These are phyloP conservation scores for Cyprinodon variegatus DNA, from an alignment of 2,113 vertebrate genomes.

Conservation along the genomic window DNA sequence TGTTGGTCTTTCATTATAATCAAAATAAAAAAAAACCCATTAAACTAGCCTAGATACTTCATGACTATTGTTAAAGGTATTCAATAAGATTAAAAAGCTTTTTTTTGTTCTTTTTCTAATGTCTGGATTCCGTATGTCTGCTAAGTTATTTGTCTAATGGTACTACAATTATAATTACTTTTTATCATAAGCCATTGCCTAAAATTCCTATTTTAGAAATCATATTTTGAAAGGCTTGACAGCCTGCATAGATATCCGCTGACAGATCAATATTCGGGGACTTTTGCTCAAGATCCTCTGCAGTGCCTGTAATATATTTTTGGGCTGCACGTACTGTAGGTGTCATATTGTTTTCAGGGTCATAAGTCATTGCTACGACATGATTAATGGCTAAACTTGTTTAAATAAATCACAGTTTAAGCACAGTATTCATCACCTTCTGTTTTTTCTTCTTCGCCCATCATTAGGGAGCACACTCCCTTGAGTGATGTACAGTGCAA, in stretches of 20 bases:
- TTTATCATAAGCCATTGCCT: constrained; percentile 11
- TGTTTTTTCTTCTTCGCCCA: constrained; percentile 67
- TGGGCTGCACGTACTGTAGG: constrained; percentile 40
- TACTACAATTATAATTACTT: constrained; percentile 10
- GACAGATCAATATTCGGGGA: constrained; percentile 37
- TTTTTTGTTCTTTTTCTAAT: constrained; percentile 3
- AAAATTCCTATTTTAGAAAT: constrained; percentile 2
- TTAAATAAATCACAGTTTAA: constrained; percentile 72
- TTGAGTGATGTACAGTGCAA: constrained; percentile 70
- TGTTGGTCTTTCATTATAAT: too few relatives aligned
- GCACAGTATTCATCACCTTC: constrained; percentile 65
- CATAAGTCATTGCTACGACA: constrained; percentile 65
- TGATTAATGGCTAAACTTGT: constrained; percentile 68
- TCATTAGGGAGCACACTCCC: constrained; percentile 69
- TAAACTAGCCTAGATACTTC: not conserved
- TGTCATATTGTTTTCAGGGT: constrained; percentile 39
- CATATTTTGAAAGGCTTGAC: constrained; percentile 16
- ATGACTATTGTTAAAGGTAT: constrained; percentile 3
- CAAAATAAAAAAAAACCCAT: too few relatives aligned
- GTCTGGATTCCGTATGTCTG: constrained; percentile 1
- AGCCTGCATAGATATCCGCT: constrained; percentile 26
- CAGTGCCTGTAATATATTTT: constrained; percentile 53
- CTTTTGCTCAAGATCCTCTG: constrained; percentile 38
- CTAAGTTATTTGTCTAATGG: not conserved
- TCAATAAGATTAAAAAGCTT: not conserved